Evolutionary conservation across 2,888 invertebrate species (phyloP).

Genomic region (Eupithecia centaureata): DNA sequence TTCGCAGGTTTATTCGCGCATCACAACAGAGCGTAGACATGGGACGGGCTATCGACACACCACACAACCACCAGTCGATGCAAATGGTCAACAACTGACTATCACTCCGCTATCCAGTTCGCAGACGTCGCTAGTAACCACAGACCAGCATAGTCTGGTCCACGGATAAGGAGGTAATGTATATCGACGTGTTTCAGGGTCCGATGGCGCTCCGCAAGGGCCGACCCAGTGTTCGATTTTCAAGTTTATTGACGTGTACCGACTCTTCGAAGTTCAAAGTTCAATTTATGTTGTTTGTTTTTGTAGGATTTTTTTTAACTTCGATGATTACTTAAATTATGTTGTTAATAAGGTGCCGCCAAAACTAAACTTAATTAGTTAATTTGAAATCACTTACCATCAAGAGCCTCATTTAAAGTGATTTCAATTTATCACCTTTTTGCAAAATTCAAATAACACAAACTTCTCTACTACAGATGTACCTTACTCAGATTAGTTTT

Average conservation of each 20-base stretch:
- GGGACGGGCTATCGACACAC: slow-evolving; percentile 41
- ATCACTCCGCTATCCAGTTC: slow-evolving; percentile 22
- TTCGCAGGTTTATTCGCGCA: background rate
- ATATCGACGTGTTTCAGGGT: slow-evolving; percentile 16
- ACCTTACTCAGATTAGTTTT: no score
- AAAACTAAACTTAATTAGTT: no score
- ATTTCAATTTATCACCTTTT: no score
- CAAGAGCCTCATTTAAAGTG: no score
- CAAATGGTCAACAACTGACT: slow-evolving; percentile 57
- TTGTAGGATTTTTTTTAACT: background rate
- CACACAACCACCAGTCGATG: slow-evolving; percentile 54
- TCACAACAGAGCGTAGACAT: slow-evolving; percentile 46
- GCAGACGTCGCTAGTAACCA: slow-evolving; percentile 37
- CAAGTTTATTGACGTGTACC: slow-evolving; percentile 34
- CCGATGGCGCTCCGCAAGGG: slow-evolving; percentile 30
- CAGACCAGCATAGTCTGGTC: slow-evolving; percentile 49
- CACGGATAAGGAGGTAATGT: slow-evolving; percentile 28
- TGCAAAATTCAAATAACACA: no score
- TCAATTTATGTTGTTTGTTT: background rate
- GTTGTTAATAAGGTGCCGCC: no score
- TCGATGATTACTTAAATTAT: no score
- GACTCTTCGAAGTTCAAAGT: background rate
- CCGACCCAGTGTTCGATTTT: slow-evolving; percentile 34
- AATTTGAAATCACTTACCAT: no score
- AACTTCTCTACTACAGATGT: no score